phyloP scores from a whole-genome alignment of 1,140 invertebrate genomes.

The Sinella curviseta region DNA sequence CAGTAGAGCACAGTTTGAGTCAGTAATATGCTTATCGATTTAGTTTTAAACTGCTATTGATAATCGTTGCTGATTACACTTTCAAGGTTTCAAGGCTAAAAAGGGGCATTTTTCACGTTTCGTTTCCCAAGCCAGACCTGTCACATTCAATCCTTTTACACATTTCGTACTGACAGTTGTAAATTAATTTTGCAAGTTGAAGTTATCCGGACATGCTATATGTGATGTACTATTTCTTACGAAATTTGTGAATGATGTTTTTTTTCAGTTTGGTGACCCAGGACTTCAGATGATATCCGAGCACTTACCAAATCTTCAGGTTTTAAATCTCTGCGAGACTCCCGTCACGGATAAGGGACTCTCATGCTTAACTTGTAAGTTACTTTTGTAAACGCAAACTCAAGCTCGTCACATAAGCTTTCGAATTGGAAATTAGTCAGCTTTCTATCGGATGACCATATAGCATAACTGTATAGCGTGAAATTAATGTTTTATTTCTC shows the following conservation, averaged over 20 bases:
- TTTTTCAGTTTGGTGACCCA: conserved; percentile 73
- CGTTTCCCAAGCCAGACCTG: too few species aligned
- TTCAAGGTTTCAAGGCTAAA: too few species aligned
- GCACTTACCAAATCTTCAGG: conserved; percentile 78
- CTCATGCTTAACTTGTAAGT: conserved; percentile 70
- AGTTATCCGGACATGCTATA: too few species aligned
- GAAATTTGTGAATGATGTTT: not conserved
- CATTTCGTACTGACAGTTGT: too few species aligned
- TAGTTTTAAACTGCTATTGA: too few species aligned
- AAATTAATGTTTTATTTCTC: not conserved
- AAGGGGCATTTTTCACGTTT: too few species aligned
- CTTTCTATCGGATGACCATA: not conserved
- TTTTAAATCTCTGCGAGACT: conserved; percentile 83
- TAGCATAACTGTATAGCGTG: not conserved
- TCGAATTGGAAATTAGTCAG: conserved; percentile 21
- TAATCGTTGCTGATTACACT: too few species aligned
- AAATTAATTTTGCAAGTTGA: too few species aligned
- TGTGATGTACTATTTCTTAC: too few species aligned
- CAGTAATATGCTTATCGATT: too few species aligned
- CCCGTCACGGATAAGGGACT: conserved; percentile 83
- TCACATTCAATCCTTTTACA: too few species aligned
- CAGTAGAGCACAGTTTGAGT: too few species aligned
- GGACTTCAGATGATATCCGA: conserved; percentile 80
- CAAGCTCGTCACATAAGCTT: not conserved
- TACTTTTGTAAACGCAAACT: not conserved